Conservation (phyloP, 1,140 invertebrate species). For the Campoletis sonorensis region DNA sequence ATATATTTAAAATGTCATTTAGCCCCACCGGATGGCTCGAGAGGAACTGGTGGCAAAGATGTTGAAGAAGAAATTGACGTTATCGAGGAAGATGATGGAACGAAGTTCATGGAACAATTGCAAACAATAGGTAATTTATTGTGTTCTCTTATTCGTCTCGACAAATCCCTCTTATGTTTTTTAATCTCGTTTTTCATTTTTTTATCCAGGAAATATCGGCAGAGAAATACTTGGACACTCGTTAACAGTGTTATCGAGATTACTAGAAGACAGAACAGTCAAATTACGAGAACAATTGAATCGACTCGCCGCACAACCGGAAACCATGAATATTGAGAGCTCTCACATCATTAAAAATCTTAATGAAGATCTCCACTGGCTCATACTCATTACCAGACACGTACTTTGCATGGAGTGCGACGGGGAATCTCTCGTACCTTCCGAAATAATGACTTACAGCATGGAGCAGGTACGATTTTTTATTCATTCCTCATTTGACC, state of each 20-base stretch:
- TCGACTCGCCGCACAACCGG: slow-evolving; percentile 76
- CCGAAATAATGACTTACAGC: slow-evolving; percentile 85
- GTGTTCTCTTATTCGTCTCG: not conserved
- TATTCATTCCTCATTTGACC: not conserved
- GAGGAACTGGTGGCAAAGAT: slow-evolving; percentile 74
- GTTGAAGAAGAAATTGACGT: slow-evolving; percentile 81
- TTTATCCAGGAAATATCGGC: slow-evolving; percentile 70
- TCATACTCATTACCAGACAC: slow-evolving; percentile 87
- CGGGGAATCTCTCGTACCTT: slow-evolving; percentile 88
- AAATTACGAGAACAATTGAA: slow-evolving; percentile 82
- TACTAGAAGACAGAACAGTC: slow-evolving; percentile 81
- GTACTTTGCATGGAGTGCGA: slow-evolving; percentile 84
- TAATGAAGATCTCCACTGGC: slow-evolving; percentile 94
- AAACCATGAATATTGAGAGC: slow-evolving; percentile 78
- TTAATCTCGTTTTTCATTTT: not conserved
- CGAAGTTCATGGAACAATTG: slow-evolving; percentile 83
- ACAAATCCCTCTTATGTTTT: too few relatives aligned
- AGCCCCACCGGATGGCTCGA: slow-evolving; percentile 87
- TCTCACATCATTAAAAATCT: slow-evolving; percentile 78
- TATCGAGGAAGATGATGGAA: slow-evolving; percentile 83
- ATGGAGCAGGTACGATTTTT: slow-evolving; percentile 74
- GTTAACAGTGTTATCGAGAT: slow-evolving; percentile 78
- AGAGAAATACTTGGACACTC: slow-evolving; percentile 77
- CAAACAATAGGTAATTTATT: slow-evolving; percentile 79
- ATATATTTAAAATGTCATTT: slow-evolving; percentile 90